Base-by-base conservation (phyloP, 2,888 invertebrate genomes). In the Stictocephala bisonia region DNA sequence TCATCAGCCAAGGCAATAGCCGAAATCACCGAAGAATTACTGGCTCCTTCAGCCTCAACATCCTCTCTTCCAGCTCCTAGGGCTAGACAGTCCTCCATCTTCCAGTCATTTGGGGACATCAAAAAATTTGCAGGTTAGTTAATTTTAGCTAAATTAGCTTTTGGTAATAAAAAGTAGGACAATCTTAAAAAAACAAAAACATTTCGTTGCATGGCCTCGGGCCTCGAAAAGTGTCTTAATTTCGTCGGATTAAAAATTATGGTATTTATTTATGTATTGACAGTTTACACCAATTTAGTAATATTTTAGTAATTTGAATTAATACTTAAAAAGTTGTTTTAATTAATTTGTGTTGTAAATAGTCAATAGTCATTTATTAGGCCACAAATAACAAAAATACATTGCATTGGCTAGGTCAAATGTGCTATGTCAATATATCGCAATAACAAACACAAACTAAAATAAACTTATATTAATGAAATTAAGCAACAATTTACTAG, bases 11-110 rank as follows among this genome's bases (percentile, higher is more conserved):
- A 41, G 41, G 41, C 41, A 41, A 41, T 41, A 41, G 41, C 41
- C 41, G 41, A 41, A 41, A 41, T 41, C 41, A 41, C 41, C 41
- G 41, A 41, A 41, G 41, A 41, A 41, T 41, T 41, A 41, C 41
- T 41, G 41, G 41, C 11, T 41, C 41, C 41, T 41, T 41, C 41
- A 41, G 41, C 41, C 41, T 41, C 41, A 41, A 41, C 41, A 41
- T 41, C 41, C 41, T 41, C 41, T 41, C 41, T 41, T 41, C 41
- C 41, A 3, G 41, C 41, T 41, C 41, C 41, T 41, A 41, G 41
- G 41, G 41, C 41, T 41, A 41, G 41, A 41, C 41, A 41, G 41
- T 11, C 41, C 41, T 41, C 41, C 41, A 41, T 41, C 41, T 41
- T 41, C 41, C 41, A 41, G 41, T 41, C 41, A 41, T 41, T 41